Evolutionary conservation across 2,113 vertebrate genomes (phyloP), one percentile per base, ranked within the genome.

Genomic region (Rostratula benghalensis): DNA sequence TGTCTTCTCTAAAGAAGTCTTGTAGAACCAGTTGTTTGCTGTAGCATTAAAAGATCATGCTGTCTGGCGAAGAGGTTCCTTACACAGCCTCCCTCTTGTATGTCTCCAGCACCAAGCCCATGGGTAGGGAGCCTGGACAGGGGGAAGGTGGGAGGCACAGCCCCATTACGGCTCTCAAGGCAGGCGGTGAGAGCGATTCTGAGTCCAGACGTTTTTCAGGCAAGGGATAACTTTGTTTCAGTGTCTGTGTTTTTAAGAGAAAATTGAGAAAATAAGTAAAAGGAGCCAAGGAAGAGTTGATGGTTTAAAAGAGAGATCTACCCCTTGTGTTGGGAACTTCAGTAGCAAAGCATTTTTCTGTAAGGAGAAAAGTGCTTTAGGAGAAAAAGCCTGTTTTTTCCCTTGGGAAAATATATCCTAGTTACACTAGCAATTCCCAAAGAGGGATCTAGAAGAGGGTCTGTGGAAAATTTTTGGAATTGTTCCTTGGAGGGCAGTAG

Each of bases 161-260:
- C 18, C 24, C 13, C 6, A 2, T 28, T 16, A 28, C 2, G 0
- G 25, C 11, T 88, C 48, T 45, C 0, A 0, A 63, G 43, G 54
- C 18, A 39, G 10, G 6, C 1, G 0, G 10, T 48, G 75, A 39
- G 43, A 53, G 53, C 59, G 59, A 3, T 57, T 64, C 23, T 22
- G 17, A 74, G 61, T 23, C 37, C 73, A 33, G n/a, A 11, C 22
- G 65, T 2, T 31, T 71, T 87, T 82, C 21, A 78, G 48, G 37
- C 46, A 33, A 57, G 15, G 16, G 13, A 2, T 81, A 71, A 61
- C n/a, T 51, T 67, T 35, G 39, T 65, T 67, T 30, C 59, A 33
- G 21, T 28, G 39, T 5, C 28, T 11, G 8, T 7, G 8, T 17
- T 76, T 77, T 83, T 37, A 65, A 74, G 33, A 57, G 35, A 13